Base-by-base conservation (phyloP, 2,113 vertebrate species). In the Zapus hudsonius region DNA sequence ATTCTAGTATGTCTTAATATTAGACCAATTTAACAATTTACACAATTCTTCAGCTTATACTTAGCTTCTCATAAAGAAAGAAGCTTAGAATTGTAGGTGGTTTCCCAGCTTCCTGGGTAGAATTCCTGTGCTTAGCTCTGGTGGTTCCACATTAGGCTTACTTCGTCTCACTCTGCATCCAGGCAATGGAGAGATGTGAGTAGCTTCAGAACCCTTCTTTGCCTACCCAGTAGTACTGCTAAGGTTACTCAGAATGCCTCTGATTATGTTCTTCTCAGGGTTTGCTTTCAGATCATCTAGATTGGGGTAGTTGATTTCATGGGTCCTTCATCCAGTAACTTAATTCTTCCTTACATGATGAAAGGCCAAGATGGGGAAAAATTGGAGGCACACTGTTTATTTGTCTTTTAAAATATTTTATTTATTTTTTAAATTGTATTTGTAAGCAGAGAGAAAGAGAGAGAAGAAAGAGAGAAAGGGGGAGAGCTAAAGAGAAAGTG, bases 1-100 rank as follows among this genome's bases (percentile, higher is more conserved):
- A 73, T 92, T 81, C 61, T 72, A 92, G 31, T 44, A 19, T 73
- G 27, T 88, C 72, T 97, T 87, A 73, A 84, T 84, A 64, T 57
- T 44, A 38, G 63, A 84, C 17, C 80, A 73, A 7, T 40, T 17
- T 73, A 74, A 83, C 40, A 82, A 87, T 76, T 67, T 66, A 79
- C 87, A 73, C 38, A 57, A 78, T 9, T 22, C 16, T 13, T 70
- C 84, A 83, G 47, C 38, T 82, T 81, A 57, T 69, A 69, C 25
- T 79, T 7, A 31, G 57, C 73, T 31, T 93, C 69, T 83, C 10
- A n/a, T 44, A 20, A 90, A 87, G 67, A 59, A 82, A 92, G 78
- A 33, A 40, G 75, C 42, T 84, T 59, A 40, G 25, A 31, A 36
- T 75, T n/a, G 83, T 55, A 25, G 10, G 38, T 27, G n/a, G 42